A percentile compares a stretch with the other conserved stretches of the same genome.
phyloP scores from a whole-genome alignment of 1,140 invertebrate genomes.

The Sycophaga agraensis region DNA sequence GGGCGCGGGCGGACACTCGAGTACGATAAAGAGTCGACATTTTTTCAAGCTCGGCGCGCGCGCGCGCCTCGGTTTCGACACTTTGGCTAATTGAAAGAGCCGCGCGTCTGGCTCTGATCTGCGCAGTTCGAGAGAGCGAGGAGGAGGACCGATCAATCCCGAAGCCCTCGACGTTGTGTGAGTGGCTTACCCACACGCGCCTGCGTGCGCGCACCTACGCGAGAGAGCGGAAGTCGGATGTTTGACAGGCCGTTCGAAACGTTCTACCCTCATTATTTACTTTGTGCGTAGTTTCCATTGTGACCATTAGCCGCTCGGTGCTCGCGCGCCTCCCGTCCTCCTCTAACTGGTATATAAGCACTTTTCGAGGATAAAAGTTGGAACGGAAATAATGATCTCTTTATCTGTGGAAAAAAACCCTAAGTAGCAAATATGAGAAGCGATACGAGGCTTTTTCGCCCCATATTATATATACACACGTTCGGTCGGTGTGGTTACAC shows the following conservation, averaged over 20 bases:
- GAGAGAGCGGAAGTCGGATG: conserved; percentile 16
- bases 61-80: conserved; percentile 4
- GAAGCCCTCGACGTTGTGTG: neutral
- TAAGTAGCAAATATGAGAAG: conserved; percentile 6
- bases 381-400: conserved; percentile 2
- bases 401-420: conserved; percentile 5
- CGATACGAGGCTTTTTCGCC: neutral
- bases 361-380: neutral
- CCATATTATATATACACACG: too few species aligned
- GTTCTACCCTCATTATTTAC: conserved; percentile 11
- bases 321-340: neutral
- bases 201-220: neutral
- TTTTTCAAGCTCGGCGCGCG: too few species aligned
- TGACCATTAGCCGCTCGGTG: neutral
- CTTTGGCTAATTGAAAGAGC: neutral
- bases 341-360: too few species aligned
- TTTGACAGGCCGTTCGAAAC: conserved; percentile 9
- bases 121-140: neutral
- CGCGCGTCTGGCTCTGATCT: neutral
- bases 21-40: too few species aligned
- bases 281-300: conserved; percentile 22
- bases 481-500: too few species aligned
- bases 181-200: neutral
- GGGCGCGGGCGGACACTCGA: too few species aligned
- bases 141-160: neutral